These are phyloP conservation scores for Pogonocichla stellata DNA, from an alignment of 2,113 vertebrate genomes.

Conservation along the genomic window DNA sequence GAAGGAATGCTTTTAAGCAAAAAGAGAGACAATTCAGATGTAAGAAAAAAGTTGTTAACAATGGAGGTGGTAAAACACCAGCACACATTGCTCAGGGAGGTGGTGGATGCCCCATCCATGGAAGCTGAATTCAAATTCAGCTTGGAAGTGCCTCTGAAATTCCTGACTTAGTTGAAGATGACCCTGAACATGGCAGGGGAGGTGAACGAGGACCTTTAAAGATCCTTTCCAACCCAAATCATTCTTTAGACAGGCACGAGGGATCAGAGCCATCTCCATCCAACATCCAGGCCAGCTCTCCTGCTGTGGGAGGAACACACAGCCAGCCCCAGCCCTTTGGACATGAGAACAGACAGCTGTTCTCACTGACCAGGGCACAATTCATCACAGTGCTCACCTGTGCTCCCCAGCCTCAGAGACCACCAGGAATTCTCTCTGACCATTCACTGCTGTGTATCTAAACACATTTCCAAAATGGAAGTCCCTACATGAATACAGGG, in stretches of 20 bases:
- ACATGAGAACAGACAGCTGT: background rate
- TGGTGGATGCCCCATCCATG: no score
- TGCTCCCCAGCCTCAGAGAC: rapidly evolving
- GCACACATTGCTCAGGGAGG: background rate
- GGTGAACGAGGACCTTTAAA: background rate
- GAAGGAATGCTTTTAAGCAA: background rate
- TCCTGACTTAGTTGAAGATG: background rate
- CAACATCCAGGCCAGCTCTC: background rate
- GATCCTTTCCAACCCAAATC: background rate
- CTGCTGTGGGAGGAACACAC: background rate
- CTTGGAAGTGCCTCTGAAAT: background rate
- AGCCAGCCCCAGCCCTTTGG: background rate
- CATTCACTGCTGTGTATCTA: background rate
- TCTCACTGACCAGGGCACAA: background rate
- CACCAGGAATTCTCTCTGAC: background rate
- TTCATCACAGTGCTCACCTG: background rate
- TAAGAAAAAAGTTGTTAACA: background rate
- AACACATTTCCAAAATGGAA: background rate
- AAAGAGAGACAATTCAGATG: background rate
- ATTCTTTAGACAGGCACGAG: background rate
- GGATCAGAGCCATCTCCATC: background rate
- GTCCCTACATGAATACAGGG: background rate
- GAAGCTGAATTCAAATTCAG: background rate
- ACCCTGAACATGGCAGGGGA: background rate
- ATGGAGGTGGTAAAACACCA: background rate